Base-by-base conservation (phyloP, 2,113 vertebrate genomes). In the Tragelaphus scriptus region DNA sequence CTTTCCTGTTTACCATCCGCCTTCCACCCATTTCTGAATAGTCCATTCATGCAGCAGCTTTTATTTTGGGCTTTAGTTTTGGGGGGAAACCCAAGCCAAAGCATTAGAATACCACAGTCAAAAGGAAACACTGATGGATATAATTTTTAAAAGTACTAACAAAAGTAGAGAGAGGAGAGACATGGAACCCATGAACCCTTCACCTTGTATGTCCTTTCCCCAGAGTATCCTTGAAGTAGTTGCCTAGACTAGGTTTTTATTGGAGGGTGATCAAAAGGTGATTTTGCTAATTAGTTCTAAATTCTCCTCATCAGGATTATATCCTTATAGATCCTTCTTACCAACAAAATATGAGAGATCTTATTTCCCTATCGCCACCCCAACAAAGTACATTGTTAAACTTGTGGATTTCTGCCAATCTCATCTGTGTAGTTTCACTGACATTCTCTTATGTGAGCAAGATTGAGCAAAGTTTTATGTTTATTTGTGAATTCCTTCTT, bases 31-130 rank as follows among this genome's bases (percentile, higher is more conserved):
- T 9, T 92, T 44, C 32, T 51, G 8, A 86, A 49, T 14, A 56
- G 16, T 49, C 25, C 11, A 30, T 16, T 44, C 53, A 30, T 16
- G 19, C 3, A 63, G 25, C 10, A 63, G 10, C 36, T 81, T 80
- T 87, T 32, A 47, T 82, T 28, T 85, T 49, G 58, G 81, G 44
- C 25, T 97, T 68, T 80, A 47, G 5, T 85, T 88, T 94, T 36
- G 2, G 2, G 11, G 11, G 23, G 19, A 59, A 85, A 80, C 13
- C 5, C 30, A 77, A 82, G 12, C 1, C 30, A 53, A 80, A 23
- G 17, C 15, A 77, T 26, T 30, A 81, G 28, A 11, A 81, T 85
- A 47, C 16, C 51, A 5, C 1, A 14, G 3, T 63, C 47, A 68
- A 91, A 65, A 58, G 59, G 90, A 96, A 95, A 44, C 32, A 85